Percentiles rank a stretch among this genome's conserved stretches.
Evolutionary conservation across 2,113 vertebrate species (phyloP).

Genomic region (Panthera tigris): DNA sequence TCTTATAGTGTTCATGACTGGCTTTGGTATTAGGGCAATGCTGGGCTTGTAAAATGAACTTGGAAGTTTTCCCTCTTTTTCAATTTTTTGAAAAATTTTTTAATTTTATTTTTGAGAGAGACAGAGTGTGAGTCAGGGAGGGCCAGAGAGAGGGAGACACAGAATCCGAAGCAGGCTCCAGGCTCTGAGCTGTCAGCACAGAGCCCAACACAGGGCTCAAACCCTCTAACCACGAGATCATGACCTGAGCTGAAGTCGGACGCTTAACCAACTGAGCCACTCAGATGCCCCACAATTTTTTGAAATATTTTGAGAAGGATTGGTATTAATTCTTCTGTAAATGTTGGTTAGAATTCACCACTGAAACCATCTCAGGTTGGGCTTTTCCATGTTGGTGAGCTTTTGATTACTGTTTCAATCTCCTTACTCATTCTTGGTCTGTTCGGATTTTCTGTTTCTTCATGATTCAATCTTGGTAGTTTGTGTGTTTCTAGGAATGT

Average conservation of each 20-base stretch:
- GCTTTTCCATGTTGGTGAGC: background rate
- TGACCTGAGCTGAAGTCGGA: too few relatives aligned
- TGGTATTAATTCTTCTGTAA: background rate
- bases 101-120: too few relatives aligned
- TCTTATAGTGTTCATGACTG: background rate
- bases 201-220: too few relatives aligned
- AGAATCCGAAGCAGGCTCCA: too few relatives aligned
- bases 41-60: background rate
- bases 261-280: too few relatives aligned
- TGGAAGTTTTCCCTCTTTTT: background rate
- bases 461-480: background rate
- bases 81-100: background rate
- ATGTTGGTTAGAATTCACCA: too few relatives aligned
- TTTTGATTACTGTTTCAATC: background rate
- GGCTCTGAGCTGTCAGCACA: too few relatives aligned
- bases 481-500: background rate
- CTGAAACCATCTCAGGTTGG: background rate
- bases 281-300: background rate
- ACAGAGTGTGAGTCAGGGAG: too few relatives aligned
- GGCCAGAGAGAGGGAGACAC: too few relatives aligned
- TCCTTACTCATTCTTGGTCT: background rate
- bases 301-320: background rate
- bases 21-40: background rate
- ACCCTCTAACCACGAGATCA: too few relatives aligned
- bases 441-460: background rate